Base-by-base conservation (phyloP, 2,888 invertebrate species). In the Camptogramma bilineatum region DNA sequence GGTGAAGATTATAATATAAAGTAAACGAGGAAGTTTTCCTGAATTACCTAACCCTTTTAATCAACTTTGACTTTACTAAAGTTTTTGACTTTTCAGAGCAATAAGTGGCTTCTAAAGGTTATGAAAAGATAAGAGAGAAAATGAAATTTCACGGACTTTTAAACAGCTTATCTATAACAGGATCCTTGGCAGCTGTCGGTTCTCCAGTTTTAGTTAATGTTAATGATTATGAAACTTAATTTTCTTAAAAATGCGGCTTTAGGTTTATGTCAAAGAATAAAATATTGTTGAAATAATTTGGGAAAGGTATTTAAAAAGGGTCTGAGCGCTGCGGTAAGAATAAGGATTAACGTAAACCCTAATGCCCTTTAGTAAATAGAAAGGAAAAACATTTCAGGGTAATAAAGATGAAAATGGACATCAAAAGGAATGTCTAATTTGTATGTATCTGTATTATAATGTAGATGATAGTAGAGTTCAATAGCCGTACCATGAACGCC, bases 71-170 rank as follows among this genome's bases (percentile, higher is more conserved):
- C 54, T 66, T 64, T 21, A 68, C 62, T 52, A 70, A 77, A 71
- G 64, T 69, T 61, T 55, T 13, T 77, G 61, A 59, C 61, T 72
- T 75, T 73, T 75, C 67, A 70, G 70, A 17, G 74, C 71, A 73
- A 70, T 69, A 67, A 72, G 70, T 71, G 72, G 68, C 67, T 68
- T 55, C 62, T 21, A 64, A 57, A 62, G 53, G 62, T 66, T 67
- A 28, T 52, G 46, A 58, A 54, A 54, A 64, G 64, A 66, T 62
- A 55, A 62, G 48, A 50, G 59, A 62, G 59, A 58, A 64, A 63
- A 72, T 69, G 54, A 59, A 62, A 65, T 65, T 66, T 65, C 31
- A 44, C 31, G 17, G 52, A 66, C 19, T 61, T 66, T 69, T 18
- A 51, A 51, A 47, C 19, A 18, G 51, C 51, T 58, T 53, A 53